A percentile compares a stretch with the other conserved stretches of the same genome.
Evolutionary conservation across 2,888 invertebrate species (phyloP).

Genomic region (Pseudococcus longispinus): DNA sequence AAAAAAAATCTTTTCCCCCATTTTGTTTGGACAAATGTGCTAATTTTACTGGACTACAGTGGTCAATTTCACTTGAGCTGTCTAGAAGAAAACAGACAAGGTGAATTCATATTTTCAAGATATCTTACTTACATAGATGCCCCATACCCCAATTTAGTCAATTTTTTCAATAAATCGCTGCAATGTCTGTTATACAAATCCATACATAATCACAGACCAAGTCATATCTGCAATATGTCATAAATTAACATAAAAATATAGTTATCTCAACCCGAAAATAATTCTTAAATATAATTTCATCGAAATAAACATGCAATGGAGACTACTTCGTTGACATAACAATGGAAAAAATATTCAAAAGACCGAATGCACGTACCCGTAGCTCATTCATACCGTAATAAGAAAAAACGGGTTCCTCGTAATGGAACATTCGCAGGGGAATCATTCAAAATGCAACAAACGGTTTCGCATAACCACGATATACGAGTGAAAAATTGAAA

Average conservation of each 20-base stretch:
- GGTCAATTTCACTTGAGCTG: neutral
- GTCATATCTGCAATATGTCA: neutral
- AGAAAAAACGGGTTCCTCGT: neutral
- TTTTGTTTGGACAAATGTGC: too few relatives aligned
- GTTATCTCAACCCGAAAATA: neutral
- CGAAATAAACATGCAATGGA: neutral
- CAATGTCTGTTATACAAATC: neutral
- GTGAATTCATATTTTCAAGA: too few relatives aligned
- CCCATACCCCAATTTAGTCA: too few relatives aligned
- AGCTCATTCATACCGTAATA: neutral
- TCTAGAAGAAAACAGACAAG: neutral
- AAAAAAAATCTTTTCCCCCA: neutral
- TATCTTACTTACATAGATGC: too few relatives aligned
- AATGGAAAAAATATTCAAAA: neutral
- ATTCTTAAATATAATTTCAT: neutral
- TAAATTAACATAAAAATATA: neutral
- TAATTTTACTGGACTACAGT: too few relatives aligned
- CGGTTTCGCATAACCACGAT: neutral
- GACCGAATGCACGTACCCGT: neutral
- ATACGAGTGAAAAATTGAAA: neutral
- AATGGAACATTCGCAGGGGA: neutral
- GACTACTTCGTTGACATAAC: neutral
- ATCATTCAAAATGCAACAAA: neutral
- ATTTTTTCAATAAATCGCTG: neutral
- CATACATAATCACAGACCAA: neutral